Conservation (phyloP, 2,888 invertebrate species). For the Allophyes oxyacanthae region DNA sequence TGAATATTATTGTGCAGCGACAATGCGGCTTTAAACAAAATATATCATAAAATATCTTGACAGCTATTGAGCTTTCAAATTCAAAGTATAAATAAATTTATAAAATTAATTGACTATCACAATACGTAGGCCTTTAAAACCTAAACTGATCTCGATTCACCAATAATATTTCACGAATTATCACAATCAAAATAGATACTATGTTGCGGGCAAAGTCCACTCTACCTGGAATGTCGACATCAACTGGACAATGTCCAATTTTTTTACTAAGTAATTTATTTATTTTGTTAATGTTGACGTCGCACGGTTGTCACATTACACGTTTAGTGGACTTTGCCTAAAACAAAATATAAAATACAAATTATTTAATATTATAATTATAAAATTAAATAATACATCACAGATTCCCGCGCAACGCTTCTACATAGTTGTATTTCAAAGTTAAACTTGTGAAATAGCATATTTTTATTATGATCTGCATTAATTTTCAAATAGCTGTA, state of each 20-base stretch:
- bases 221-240: constrained; percentile 9
- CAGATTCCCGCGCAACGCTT: constrained; percentile 44
- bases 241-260: constrained; percentile 16
- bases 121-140: constrained; percentile 65
- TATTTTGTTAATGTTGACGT: constrained; percentile 8
- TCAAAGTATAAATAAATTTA: constrained; percentile 49
- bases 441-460: constrained; percentile 36
- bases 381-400: constrained; percentile 50
- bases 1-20: constrained; percentile 26
- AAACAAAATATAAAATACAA: constrained; percentile 31
- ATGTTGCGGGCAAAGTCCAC: constrained; percentile 24
- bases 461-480: neutral
- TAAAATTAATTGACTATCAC: constrained; percentile 65
- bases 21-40: constrained; percentile 36
- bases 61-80: constrained; percentile 51
- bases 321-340: constrained; percentile 10
- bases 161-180: constrained; percentile 46
- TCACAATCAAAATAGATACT: constrained; percentile 54
- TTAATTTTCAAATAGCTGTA: constrained; percentile 3
- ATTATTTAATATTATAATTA: constrained; percentile 34
- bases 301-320: constrained; percentile 2
- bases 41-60: constrained; percentile 49
- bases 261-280: constrained; percentile 14
- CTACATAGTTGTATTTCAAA: constrained; percentile 35
- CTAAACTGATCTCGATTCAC: constrained; percentile 57